Percentiles rank a stretch among this genome's conserved stretches.
Evolutionary conservation across 2,797 vertebrate genomes (phyloP).

Genomic region (Sebastes dallii): DNA sequence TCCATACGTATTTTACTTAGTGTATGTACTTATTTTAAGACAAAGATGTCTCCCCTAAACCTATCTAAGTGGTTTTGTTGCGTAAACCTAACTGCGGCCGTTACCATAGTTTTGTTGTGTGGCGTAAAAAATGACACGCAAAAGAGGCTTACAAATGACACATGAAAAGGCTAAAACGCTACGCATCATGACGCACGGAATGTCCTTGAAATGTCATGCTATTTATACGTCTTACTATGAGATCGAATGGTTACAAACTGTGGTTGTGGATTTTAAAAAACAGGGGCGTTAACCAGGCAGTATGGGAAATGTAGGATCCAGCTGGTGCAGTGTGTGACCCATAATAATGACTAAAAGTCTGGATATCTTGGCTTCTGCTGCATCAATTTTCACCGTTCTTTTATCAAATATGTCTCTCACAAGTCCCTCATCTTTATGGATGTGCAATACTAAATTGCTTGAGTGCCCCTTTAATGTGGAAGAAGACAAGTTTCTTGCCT

Average conservation of each 20-base stretch:
- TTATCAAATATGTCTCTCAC: neutral
- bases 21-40: no score
- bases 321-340: neutral
- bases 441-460: neutral
- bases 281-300: neutral
- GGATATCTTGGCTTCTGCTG: neutral
- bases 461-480: neutral
- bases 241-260: no score
- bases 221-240: no score
- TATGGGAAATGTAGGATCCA: neutral
- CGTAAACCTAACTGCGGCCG: rapidly evolving
- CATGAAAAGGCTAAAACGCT: no score
- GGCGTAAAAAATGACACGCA: no score
- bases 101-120: no score
- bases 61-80: no score
- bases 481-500: neutral
- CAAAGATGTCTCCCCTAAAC: no score
- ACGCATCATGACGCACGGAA: no score
- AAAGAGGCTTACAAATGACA: no score
- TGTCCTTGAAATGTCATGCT: no score
- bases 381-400: neutral
- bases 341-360: neutral
- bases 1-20: no score
- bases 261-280: neutral
- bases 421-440: neutral